These are phyloP conservation scores for Homarus gammarus DNA, from an alignment of 2,888 invertebrate species.

Conservation along the genomic window DNA sequence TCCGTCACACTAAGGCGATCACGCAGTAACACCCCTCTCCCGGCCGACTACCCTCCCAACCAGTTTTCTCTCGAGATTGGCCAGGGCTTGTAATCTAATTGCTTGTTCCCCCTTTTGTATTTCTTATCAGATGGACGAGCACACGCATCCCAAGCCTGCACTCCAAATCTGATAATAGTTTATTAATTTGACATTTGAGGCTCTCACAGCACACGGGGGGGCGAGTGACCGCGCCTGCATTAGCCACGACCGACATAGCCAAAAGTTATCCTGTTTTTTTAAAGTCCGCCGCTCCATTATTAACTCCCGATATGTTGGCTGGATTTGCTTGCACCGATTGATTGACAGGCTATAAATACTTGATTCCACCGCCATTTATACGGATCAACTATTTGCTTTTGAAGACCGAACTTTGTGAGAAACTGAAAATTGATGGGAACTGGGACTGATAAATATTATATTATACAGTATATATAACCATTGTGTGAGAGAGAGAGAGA, in stretches of 20 bases:
- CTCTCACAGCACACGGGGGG: conserved; percentile 4
- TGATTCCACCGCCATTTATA: not conserved
- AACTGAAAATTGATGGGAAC: too few relatives aligned
- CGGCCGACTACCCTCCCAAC: not conserved
- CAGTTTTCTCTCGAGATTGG: not conserved
- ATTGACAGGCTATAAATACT: conserved; percentile 12
- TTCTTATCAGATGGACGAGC: conserved; percentile 27
- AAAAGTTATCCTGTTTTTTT: not conserved
- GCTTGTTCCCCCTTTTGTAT: conserved; percentile 4
- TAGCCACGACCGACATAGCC: not conserved
- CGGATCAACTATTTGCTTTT: not conserved
- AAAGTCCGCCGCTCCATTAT: not conserved
- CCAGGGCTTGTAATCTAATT: not conserved
- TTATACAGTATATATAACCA: too few relatives aligned
- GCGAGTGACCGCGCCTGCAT: not conserved
- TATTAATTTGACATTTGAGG: conserved; percentile 45
- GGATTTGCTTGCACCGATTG: not conserved
- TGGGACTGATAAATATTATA: too few relatives aligned
- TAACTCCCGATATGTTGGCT: not conserved
- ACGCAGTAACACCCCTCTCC: not conserved
- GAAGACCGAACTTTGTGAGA: not conserved
- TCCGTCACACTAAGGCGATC: not conserved
- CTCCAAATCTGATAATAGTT: conserved; percentile 40
- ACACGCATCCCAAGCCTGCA: conserved; percentile 25
- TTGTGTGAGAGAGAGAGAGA: too few relatives aligned